phyloP scores from a whole-genome alignment of 1,140 invertebrate species.

The Trachymyrmex septentrionalis region DNA sequence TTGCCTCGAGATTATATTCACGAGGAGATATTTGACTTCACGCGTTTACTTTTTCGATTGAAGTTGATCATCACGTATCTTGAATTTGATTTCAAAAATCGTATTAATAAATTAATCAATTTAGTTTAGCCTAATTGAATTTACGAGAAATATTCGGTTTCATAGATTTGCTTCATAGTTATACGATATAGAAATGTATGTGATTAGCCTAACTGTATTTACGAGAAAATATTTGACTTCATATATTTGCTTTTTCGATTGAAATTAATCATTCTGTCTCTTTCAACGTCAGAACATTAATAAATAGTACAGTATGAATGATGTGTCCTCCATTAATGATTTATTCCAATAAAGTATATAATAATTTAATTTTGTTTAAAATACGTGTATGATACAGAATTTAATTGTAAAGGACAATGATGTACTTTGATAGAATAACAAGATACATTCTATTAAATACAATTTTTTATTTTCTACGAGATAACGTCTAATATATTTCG shows the following conservation, averaged over 20 bases:
- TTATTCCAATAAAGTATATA: constrained; percentile 8
- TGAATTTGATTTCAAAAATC: not conserved
- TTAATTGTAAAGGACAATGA: not conserved
- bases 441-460: not conserved
- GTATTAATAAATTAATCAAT: not conserved
- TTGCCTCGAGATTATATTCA: not conserved
- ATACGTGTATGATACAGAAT: not conserved
- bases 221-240: not conserved
- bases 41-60: not conserved
- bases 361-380: not conserved
- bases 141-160: not conserved
- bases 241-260: too few species aligned
- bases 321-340: not conserved
- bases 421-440: not conserved
- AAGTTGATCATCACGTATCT: not conserved
- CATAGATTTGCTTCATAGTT: not conserved
- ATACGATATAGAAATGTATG: not conserved
- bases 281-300: not conserved
- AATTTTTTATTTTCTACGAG: not conserved
- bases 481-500: not conserved
- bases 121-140: not conserved
- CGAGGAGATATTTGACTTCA: not conserved
- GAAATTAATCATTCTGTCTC: not conserved
- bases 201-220: not conserved
- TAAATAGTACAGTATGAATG: not conserved